These are phyloP conservation scores for Petrolisthes manimaculis DNA, from an alignment of 2,888 invertebrate species.

Conservation along the genomic window DNA sequence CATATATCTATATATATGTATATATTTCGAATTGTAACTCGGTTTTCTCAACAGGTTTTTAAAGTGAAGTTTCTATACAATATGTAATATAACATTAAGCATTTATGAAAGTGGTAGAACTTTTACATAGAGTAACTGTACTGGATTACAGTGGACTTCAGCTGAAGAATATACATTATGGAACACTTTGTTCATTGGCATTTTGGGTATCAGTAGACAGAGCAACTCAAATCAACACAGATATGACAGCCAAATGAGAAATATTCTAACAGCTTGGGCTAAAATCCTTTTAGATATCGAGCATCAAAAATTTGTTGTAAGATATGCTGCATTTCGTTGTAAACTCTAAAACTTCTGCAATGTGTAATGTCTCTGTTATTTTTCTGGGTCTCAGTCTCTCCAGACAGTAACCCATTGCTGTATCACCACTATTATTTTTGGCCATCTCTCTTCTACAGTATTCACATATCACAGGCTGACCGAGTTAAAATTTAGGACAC, in stretches of 20 bases:
- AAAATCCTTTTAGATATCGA: no score
- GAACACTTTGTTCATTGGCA: conserved; percentile 50
- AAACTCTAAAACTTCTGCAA: no score
- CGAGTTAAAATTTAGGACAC: conserved; percentile 25
- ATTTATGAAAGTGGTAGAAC: conserved; percentile 49
- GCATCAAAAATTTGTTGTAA: no score
- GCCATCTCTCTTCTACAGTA: neutral
- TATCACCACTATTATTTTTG: no score
- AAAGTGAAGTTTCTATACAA: conserved; percentile 47
- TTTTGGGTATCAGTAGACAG: conserved; percentile 30
- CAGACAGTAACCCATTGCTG: no score
- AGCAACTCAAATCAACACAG: neutral
- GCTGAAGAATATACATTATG: conserved; percentile 51
- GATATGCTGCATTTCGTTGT: no score
- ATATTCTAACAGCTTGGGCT: neutral
- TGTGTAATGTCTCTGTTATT: no score
- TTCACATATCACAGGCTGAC: neutral
- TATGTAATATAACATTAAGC: conserved; percentile 50
- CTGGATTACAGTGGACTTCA: conserved; percentile 44
- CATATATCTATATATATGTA: conserved; percentile 49
- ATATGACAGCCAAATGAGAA: conserved; percentile 36
- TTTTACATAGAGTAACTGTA: conserved; percentile 44
- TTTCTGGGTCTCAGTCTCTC: no score
- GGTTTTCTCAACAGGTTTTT: conserved; percentile 42
- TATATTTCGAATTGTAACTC: conserved; percentile 41